Evolutionary conservation across 2,797 vertebrate genomes (phyloP), one percentile per base, ranked within the genome.

Genomic region (Sandelia bainsii): DNA sequence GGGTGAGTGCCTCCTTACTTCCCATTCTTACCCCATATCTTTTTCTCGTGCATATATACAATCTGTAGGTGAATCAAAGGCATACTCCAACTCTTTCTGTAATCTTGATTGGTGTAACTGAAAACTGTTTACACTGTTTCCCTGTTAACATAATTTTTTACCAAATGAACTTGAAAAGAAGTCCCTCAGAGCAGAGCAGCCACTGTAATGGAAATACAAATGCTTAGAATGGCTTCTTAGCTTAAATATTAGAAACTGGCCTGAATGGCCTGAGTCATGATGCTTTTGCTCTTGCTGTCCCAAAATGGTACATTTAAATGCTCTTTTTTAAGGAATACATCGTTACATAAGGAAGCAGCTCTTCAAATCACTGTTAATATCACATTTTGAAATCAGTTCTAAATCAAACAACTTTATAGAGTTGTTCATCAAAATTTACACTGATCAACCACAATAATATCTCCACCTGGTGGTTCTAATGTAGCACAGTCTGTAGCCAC

Each of bases 1-100:
- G 96, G 92, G 98, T 99, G 94, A 97, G 97, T 96, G 79, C 37
- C 32, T 50, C 23, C 59, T 39, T 54, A 25, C 63, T 5, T 10
- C 45, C 22, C 32, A 14, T 62, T 49, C 19, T 48, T 8, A 29
- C 6, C 37, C 40, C 48, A 14, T 9, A 20, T n/a, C 29, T 42
- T n/a, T 45, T 23, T 60, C 40, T 69, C 39, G 16, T 20, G 12
- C n/a, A 12, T 27, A 45, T 37, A 57, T 34, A 29, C 39, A 32
- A 37, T n/a, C 7, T 9, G 19, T n/a, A n/a, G 8, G 44, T 46
- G 19, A 8, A 46, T 46, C 19, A n/a, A 45, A 45, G 8, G 1
- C 17, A 19, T 20, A 46, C 8, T 45, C 17, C 42, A 19, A 19
- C 17, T 46, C 0, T 23, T 49, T 63, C 13, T 71, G 20, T 14